Conservation (phyloP, 2,113 vertebrate genomes). For the Psilopogon haemacephalus region DNA sequence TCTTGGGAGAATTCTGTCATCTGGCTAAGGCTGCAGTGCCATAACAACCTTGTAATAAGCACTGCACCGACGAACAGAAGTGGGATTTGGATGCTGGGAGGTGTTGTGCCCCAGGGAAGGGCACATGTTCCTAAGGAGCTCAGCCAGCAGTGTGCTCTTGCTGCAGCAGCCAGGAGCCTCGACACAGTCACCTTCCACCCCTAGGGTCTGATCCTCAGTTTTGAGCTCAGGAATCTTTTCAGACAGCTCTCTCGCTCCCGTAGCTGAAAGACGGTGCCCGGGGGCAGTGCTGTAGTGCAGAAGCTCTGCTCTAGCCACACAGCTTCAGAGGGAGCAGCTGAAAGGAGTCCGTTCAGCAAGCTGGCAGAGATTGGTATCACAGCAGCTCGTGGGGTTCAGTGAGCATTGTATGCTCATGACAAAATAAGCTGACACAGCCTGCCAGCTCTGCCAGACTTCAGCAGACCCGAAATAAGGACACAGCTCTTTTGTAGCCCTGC, state of each 20-base stretch:
- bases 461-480: not conserved
- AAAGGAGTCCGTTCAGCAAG: constrained; percentile 60
- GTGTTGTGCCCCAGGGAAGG: not conserved
- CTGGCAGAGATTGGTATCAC: constrained; percentile 55
- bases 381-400: constrained; percentile 38
- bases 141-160: not conserved
- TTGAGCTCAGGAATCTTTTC: not conserved
- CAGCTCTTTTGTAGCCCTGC: constrained; percentile 22
- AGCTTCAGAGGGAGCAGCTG: constrained; percentile 40
- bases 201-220: not conserved
- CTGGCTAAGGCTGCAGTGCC: not conserved
- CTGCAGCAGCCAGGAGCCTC: not conserved
- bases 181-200: not conserved
- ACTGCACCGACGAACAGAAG: not conserved
- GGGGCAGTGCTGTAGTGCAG: not conserved
- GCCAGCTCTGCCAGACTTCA: constrained; percentile 32
- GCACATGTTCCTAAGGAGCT: not conserved
- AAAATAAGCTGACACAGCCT: constrained; percentile 52
- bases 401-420: constrained; percentile 34
- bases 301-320: not conserved
- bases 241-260: not conserved
- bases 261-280: not conserved
- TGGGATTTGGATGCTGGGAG: not conserved
- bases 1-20: not conserved
- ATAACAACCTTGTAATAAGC: not conserved